These are phyloP conservation scores for Pipistrellus pipistrellus DNA, from an alignment of 2,797 vertebrate species.

Conservation along the genomic window DNA sequence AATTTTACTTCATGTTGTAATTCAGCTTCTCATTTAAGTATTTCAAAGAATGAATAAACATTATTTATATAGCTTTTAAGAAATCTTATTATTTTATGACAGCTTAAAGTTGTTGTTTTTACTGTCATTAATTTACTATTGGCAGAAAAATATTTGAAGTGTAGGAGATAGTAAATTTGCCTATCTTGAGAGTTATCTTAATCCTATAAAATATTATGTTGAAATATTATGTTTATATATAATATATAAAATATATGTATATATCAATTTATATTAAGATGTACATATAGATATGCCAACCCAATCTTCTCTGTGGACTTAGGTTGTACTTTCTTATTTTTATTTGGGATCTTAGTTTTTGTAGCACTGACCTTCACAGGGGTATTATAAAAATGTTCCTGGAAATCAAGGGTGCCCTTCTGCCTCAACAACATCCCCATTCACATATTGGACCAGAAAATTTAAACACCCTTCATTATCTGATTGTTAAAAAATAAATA, in stretches of 20 bases:
- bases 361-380: not conserved
- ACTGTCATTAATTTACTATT: not conserved
- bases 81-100: not conserved
- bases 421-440: not conserved
- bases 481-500: not conserved
- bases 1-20: not conserved
- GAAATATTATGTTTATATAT: not conserved
- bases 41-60: not conserved
- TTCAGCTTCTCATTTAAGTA: not conserved
- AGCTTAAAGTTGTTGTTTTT: not conserved
- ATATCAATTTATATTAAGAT: not conserved
- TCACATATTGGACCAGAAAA: not conserved
- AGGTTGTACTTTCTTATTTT: not conserved
- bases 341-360: not conserved
- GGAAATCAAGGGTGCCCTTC: not conserved
- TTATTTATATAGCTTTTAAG: not conserved
- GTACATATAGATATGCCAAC: not conserved
- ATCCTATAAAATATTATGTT: not conserved
- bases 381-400: not conserved
- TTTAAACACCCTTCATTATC: not conserved
- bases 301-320: not conserved
- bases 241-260: not conserved
- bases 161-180: not conserved
- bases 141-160: not conserved
- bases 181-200: not conserved